Percentiles rank a stretch among this genome's conserved stretches.
Evolutionary conservation across 2,113 vertebrate species (phyloP).

Genomic region (Callithrix jacchus): DNA sequence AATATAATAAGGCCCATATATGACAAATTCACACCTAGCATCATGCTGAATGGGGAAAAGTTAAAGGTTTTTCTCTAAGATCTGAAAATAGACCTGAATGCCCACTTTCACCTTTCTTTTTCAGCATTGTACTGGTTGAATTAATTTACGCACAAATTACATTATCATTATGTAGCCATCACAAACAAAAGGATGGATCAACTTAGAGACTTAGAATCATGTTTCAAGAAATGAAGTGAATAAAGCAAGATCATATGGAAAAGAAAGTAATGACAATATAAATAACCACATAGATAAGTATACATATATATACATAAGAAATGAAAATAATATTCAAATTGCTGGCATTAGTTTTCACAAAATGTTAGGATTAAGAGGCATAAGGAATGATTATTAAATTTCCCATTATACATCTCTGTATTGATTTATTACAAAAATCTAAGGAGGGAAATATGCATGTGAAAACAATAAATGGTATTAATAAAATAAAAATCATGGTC

Average conservation of each 20-base stretch:
- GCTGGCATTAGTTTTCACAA: not conserved
- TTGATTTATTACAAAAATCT: not conserved
- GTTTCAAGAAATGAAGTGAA: not conserved
- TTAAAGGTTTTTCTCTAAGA: not conserved
- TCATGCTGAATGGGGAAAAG: not conserved
- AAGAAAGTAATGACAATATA: not conserved
- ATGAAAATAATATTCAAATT: not conserved
- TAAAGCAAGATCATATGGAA: not conserved
- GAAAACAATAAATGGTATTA: not conserved
- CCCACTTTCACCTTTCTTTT: not conserved
- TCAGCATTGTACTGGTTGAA: not conserved
- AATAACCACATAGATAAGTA: not conserved
- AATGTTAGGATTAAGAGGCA: not conserved
- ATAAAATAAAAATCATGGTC: not conserved
- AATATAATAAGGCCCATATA: not conserved
- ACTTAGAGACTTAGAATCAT: not conserved
- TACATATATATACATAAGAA: not conserved
- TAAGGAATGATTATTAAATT: not conserved
- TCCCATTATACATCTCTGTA: not conserved
- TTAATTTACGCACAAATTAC: not conserved
- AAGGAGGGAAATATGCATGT: not conserved
- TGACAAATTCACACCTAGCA: not conserved
- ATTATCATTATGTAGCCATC: not conserved
- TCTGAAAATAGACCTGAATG: not conserved
- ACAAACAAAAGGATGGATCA: not conserved